These are phyloP conservation scores for Prostheceraeus crozeri DNA, from an alignment of 2,888 invertebrate genomes.

Conservation along the genomic window DNA sequence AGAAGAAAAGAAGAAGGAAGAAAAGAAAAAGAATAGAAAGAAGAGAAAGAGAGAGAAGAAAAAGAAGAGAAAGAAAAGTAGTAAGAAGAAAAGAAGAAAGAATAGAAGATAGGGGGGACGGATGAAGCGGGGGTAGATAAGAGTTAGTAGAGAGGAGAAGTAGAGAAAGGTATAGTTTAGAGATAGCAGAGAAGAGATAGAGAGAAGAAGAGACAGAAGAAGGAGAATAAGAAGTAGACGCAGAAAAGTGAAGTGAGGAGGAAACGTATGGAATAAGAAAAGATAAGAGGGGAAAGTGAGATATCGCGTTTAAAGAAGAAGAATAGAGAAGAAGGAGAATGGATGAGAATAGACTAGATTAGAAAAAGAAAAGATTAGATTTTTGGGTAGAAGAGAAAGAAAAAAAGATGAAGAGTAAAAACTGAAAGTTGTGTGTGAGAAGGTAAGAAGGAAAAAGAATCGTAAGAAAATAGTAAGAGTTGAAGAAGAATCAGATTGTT, in stretches of 20 bases:
- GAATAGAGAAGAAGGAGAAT: neutral
- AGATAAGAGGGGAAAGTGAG: no score
- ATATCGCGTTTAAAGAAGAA: no score
- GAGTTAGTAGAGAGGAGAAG: neutral
- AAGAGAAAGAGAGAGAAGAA: neutral
- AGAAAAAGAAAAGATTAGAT: constrained; percentile 2
- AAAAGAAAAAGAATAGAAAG: neutral
- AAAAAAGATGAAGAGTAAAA: neutral
- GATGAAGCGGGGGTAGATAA: neutral
- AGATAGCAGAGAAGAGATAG: neutral
- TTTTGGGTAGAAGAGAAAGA: neutral
- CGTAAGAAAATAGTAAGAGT: no score
- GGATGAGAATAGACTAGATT: neutral
- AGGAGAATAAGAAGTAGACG: constrained; percentile 4
- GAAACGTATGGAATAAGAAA: neutral
- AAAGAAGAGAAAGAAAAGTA: neutral
- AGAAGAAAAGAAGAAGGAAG: neutral
- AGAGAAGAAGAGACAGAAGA: neutral
- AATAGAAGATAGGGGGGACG: neutral
- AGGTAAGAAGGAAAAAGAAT: no score
- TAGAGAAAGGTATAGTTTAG: neutral
- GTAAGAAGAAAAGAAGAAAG: neutral
- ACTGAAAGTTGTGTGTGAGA: no score
- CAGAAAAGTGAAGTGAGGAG: neutral
- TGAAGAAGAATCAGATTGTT: no score